Percentiles rank a stretch among this genome's conserved stretches.
phyloP scores from a whole-genome alignment of 2,797 vertebrate genomes.

The Vultur gryphus region DNA sequence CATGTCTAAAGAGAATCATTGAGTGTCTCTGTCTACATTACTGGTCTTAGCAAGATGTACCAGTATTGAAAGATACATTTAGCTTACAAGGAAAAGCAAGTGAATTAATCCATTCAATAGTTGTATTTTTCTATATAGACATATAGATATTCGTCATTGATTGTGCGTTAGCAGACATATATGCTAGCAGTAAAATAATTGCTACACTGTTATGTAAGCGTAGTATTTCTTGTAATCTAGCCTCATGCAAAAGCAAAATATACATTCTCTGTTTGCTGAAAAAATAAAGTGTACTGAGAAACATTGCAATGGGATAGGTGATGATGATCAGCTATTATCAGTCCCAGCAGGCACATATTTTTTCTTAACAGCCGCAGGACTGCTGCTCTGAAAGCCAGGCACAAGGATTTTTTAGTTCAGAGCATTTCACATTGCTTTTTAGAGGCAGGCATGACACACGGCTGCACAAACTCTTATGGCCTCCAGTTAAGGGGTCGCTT shows the following conservation, averaged over 20 bases:
- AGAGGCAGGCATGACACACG: constrained; percentile 63
- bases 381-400: constrained; percentile 58
- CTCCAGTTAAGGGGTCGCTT: constrained; percentile 67
- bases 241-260: constrained; percentile 68
- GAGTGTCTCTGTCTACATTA: constrained; percentile 54
- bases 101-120: constrained; percentile 21
- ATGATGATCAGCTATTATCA: constrained; percentile 74
- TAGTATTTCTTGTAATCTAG: constrained; percentile 64
- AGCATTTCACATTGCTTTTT: constrained; percentile 60
- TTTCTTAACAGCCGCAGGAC: constrained; percentile 59
- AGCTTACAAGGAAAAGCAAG: neutral
- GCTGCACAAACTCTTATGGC: constrained; percentile 69
- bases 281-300: constrained; percentile 68
- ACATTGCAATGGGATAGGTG: constrained; percentile 65
- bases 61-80: constrained; percentile 26
- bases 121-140: constrained; percentile 32
- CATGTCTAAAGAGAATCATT: constrained; percentile 43
- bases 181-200: constrained; percentile 42
- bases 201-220: constrained; percentile 38
- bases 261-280: constrained; percentile 67
- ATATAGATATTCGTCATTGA: neutral
- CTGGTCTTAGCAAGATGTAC: neutral
- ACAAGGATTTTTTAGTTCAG: constrained; percentile 56
- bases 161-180: neutral
- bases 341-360: constrained; percentile 65